Base-by-base conservation (phyloP, 2,888 invertebrate genomes). In the Siphlonurus alternatus region DNA sequence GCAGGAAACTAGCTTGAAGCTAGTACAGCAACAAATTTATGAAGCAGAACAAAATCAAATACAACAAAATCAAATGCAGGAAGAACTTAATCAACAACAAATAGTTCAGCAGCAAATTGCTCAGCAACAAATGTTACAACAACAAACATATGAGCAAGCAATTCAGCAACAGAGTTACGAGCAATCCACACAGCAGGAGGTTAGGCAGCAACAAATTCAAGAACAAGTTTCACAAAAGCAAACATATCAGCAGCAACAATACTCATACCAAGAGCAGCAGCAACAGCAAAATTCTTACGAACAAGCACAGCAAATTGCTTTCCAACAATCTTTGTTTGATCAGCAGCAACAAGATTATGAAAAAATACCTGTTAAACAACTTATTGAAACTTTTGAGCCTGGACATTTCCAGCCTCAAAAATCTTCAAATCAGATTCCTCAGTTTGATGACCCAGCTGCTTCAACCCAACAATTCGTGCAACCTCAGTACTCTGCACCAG, bases 121-220 rank as follows among this genome's bases (percentile, higher is more conserved):
- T n/a, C n/a, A n/a, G 3, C 54, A 66, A 23, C 23, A 22, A 61
- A 25, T 22, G 20, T 24, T 22, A 22, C 51, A 24, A 62, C 25
- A 19, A 62, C 20, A 24, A 38, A n/a, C 15, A 38, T 22, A 38
- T 56, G 15, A 53, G 38, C 15, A 63, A 62, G 38, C 38, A 38
- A 5, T 56, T 56, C 56, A 56, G 56, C 62, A 62, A 38, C 62
- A 56, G 22, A 10, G 7, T n/a, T n/a, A 10, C 22, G 15, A 62
- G 24, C 62, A 62, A 62, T n/a, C 24, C 20, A 3, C 3, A 38
- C 64, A 64, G 64, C 19, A 62, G 19, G 38, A 61, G 23, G 63
- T 66, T 51, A 62, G 65, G 56, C 66, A 65, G 7, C 67, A 67
- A 38, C 64, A 64, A 53, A 59, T 66, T 25, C 19, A 25, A 65